Percentiles rank a stretch among this genome's conserved stretches.
phyloP scores from a whole-genome alignment of 2,797 vertebrate species.

The Smutsia gigantea region DNA sequence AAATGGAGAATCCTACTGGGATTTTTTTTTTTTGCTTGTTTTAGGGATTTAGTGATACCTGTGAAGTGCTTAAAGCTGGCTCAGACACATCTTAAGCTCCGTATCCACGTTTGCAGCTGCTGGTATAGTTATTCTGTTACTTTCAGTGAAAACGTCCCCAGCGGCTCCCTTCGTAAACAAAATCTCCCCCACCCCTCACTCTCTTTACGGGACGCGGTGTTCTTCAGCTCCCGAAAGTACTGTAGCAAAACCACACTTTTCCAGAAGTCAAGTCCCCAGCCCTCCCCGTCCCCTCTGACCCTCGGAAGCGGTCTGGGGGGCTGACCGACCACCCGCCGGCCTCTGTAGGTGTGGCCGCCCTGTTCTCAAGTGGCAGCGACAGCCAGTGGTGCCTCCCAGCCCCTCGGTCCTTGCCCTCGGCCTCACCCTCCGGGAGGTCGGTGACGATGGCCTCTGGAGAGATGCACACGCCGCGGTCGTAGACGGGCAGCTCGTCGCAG shows the following conservation, averaged over 20 bases:
- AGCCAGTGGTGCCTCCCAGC: neutral
- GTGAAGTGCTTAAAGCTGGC: neutral
- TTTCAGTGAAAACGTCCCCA: neutral
- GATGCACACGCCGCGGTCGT: constrained; percentile 91
- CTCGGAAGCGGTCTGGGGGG: neutral
- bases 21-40: no score
- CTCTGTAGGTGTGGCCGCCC: neutral
- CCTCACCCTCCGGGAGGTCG: constrained; percentile 79
- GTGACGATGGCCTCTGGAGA: constrained; percentile 91
- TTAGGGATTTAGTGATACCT: neutral
- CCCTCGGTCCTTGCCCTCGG: neutral
- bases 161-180: neutral
- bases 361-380: rapidly evolving
- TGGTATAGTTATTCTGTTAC: neutral
- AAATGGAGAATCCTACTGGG: neutral
- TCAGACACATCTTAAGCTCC: neutral
- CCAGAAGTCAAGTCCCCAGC: neutral
- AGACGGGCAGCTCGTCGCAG: constrained; percentile 89
- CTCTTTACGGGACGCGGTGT: neutral
- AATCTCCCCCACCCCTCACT: neutral
- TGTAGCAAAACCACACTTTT: neutral
- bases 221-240: neutral
- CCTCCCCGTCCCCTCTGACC: neutral
- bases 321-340: neutral
- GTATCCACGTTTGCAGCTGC: neutral